Evolutionary conservation across 2,888 invertebrate genomes (phyloP).

Genomic region (Caenorhabditis doughertyi): DNA sequence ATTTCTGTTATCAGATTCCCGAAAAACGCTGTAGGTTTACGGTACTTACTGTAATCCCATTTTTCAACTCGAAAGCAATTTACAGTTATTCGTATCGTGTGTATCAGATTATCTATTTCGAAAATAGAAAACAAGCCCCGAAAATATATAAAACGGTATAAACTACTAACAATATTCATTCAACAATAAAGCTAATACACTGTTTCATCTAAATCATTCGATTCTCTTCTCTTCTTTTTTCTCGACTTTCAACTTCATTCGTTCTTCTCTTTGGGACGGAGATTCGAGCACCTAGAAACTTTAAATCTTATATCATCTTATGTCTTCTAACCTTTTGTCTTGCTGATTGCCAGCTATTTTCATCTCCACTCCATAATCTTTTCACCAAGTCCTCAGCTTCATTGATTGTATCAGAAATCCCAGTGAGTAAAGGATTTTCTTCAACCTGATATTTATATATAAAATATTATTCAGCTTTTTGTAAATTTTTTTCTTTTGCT

Average conservation of each 20-base stretch:
- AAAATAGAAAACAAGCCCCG: no score
- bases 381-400: constrained; percentile 71
- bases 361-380: constrained; percentile 72
- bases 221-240: constrained; percentile 46
- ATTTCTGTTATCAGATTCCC: not conserved
- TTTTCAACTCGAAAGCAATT: no score
- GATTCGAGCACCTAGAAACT: constrained; percentile 56
- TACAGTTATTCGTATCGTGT: no score
- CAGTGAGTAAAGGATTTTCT: constrained; percentile 73
- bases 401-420: constrained; percentile 64
- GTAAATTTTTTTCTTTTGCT: not conserved
- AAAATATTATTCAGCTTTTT: not conserved
- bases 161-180: constrained; percentile 11
- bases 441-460: constrained; percentile 46
- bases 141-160: no score
- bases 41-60: not conserved
- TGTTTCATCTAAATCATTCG: constrained; percentile 36
- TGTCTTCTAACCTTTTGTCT: constrained; percentile 37
- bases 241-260: constrained; percentile 57
- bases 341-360: constrained; percentile 58
- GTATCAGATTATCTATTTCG: no score
- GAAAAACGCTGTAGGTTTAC: no score
- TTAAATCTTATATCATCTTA: not conserved
- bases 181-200: not conserved
- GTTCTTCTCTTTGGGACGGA: constrained; percentile 57